phyloP scores from a whole-genome alignment of 53 echinoderm and acorn worm genomes.

The Astropecten irregularis region DNA sequence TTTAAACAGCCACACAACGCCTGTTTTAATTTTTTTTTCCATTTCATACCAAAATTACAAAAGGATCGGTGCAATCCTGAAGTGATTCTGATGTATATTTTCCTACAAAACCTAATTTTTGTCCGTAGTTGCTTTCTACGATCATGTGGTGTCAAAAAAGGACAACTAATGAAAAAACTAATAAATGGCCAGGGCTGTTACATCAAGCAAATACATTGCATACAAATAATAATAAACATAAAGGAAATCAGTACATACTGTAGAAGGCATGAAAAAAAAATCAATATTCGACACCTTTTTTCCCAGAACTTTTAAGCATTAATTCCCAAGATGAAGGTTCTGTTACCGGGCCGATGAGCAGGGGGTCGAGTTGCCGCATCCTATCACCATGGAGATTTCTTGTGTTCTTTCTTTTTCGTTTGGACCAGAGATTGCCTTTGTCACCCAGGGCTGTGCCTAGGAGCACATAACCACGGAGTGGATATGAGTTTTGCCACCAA shows the following conservation, averaged over 20 bases:
- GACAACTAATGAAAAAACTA: too few relatives aligned
- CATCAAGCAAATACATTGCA: too few relatives aligned
- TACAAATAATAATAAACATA: too few relatives aligned
- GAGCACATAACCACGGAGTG: conserved; percentile 18
- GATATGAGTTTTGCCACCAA: conserved; percentile 55
- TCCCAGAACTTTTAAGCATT: conserved; percentile 16
- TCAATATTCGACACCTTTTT: conserved; percentile 7
- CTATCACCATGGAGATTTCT: conserved; percentile 1
- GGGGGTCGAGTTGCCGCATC: not conserved
- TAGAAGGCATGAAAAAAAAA: not conserved
- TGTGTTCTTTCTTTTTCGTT: too few relatives aligned
- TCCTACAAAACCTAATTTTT: not conserved
- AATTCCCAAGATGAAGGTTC: conserved; percentile 9
- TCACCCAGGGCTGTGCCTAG: conserved; percentile 36
- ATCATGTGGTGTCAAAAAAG: too few relatives aligned
- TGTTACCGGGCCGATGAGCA: conserved; percentile 18
- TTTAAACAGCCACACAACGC: too few relatives aligned
- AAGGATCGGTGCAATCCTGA: too few relatives aligned
- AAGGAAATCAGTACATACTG: not conserved
- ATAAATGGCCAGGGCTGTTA: too few relatives aligned
- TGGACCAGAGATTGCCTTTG: conserved; percentile 36
- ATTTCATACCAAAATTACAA: too few relatives aligned
- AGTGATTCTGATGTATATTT: too few relatives aligned
- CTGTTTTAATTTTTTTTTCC: too few relatives aligned
- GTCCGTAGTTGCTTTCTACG: not conserved